Conservation (phyloP, 2,888 invertebrate genomes). For the Agriopis aurantiaria region DNA sequence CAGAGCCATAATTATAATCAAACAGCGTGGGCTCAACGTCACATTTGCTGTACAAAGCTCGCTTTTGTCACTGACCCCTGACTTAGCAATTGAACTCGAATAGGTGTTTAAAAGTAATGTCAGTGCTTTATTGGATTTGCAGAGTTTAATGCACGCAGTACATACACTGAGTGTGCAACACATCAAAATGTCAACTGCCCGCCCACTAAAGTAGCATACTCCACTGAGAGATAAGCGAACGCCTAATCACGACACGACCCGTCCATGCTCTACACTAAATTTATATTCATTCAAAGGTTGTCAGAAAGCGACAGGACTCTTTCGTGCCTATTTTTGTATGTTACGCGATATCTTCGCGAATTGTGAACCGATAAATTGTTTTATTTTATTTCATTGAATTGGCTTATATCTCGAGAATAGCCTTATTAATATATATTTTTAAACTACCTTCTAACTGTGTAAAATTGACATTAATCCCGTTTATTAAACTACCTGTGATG, state of each 20-base stretch:
- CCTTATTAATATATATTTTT: no score
- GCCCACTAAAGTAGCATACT: slow-evolving; percentile 48
- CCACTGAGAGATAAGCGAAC: slow-evolving; percentile 30
- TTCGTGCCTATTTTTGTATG: no score
- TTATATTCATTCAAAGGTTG: not conserved
- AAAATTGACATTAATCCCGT: no score
- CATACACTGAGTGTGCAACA: slow-evolving; percentile 53
- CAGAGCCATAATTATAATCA: not conserved
- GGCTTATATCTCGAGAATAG: no score
- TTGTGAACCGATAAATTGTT: no score
- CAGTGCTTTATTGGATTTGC: slow-evolving; percentile 12
- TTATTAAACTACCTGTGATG: no score
- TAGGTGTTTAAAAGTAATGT: slow-evolving; percentile 17
- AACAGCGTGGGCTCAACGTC: slow-evolving; percentile 1
- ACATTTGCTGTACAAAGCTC: slow-evolving; percentile 13
- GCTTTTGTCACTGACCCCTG: slow-evolving; percentile 26
- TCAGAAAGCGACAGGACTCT: not conserved
- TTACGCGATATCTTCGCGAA: no score
- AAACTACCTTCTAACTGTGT: no score
- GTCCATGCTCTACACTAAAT: not conserved
- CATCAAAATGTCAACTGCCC: slow-evolving; percentile 61
- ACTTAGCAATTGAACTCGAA: slow-evolving; percentile 24
- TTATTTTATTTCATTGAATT: no score
- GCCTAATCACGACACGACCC: not conserved
- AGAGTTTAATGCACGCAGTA: slow-evolving; percentile 42